Conservation (phyloP, 2,797 vertebrate genomes). For the Rhabdomys pumilio region DNA sequence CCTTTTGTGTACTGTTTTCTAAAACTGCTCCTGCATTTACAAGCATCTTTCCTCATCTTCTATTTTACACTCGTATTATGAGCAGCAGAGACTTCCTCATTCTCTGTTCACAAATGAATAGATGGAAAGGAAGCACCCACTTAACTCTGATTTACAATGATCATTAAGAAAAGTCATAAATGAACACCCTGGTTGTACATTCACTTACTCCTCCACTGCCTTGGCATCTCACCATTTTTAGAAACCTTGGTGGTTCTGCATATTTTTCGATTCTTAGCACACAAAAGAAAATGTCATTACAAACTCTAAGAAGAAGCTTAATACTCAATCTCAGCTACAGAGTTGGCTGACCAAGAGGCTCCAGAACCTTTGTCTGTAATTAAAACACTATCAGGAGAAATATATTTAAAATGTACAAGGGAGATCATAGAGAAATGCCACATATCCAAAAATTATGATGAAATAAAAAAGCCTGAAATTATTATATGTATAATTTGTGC, state of each 20-base stretch:
- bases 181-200: background rate
- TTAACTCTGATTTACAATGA: conserved; percentile 36
- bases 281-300: background rate
- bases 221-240: background rate
- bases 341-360: background rate
- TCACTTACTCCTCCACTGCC: background rate
- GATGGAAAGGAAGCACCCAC: background rate
- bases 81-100: background rate
- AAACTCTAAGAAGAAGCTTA: background rate
- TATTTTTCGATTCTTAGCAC: background rate
- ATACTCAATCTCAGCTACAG: background rate
- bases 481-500: background rate
- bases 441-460: background rate
- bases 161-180: background rate
- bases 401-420: background rate
- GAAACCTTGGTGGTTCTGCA: background rate
- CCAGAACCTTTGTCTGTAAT: background rate
- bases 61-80: background rate
- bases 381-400: background rate
- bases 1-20: background rate
- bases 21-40: background rate
- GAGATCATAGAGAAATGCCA: background rate
- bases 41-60: background rate
- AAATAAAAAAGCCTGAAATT: background rate
- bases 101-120: background rate